Base-by-base conservation (phyloP, 1,140 invertebrate genomes). In the Listronotus bonariensis region DNA sequence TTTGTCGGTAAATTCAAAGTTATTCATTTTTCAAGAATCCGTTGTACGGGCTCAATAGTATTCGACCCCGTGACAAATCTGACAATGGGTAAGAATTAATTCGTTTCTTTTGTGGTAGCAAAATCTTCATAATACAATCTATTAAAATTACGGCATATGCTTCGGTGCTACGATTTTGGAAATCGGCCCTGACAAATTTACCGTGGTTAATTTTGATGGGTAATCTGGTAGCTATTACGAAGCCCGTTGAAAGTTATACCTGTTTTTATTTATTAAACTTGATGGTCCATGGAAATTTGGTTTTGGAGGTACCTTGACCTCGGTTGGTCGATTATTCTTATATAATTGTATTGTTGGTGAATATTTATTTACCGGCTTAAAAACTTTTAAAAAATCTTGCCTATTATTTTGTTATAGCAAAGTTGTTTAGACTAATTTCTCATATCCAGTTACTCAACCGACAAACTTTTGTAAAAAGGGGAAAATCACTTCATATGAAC, bases 81-180 rank as follows among this genome's bases (percentile, higher is more conserved):
- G 18, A 43, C 54, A 56, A 56, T n/a, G 15, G 54, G 54, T 11
- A 40, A 31, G 54, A 56, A 56, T 56, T 56, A 56, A 56, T 56
- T 56, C 40, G 18, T 56, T 54, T 40, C 41, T 20, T 42, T 56
- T 56, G 40, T 56, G 54, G 41, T 34, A 56, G 54, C 54, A 20
- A 56, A 34, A 38, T 56, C 54, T 56, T 56, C 40, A 56, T 43
- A 56, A 56, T 56, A 34, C 42, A 56, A 56, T 56, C 54, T 56
- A 56, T 56, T 56, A 56, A 56, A 56, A 56, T 43, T 56, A 38
- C 54, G 10, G 54, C 54, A 45, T 43, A 56, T 56, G 54, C 54
- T 8, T 15, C 15, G 40, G 11, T n/a, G 8, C 8, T 56, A 56
- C 54, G 42, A 56, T 31, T 56, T 56, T 34, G 40, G 40, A 56